Evolutionary conservation across 2,888 invertebrate genomes (phyloP).

Genomic region (Perizoma flavofasciatum): DNA sequence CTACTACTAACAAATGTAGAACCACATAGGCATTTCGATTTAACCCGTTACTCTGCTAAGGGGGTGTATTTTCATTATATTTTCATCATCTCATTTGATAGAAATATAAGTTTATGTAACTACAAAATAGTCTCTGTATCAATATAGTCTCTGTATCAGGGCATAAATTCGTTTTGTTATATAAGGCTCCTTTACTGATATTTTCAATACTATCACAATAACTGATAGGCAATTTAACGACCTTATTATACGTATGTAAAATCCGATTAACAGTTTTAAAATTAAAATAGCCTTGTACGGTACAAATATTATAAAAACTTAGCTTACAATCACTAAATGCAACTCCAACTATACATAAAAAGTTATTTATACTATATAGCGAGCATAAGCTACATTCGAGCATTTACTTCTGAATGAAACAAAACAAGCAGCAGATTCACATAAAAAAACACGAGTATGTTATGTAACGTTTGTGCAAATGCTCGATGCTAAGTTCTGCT

Average conservation of each 20-base stretch:
- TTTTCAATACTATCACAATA: slow-evolving; percentile 40
- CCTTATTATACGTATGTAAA: slow-evolving; percentile 24
- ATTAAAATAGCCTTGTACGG: slow-evolving; percentile 27
- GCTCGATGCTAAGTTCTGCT: no score
- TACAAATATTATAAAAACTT: slow-evolving; percentile 30
- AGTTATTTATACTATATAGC: neutral
- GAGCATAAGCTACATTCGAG: no score
- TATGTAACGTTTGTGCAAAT: no score
- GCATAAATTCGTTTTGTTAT: slow-evolving; percentile 32
- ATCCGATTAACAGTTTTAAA: slow-evolving; percentile 4
- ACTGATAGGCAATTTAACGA: slow-evolving; percentile 1
- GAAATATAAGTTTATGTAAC: neutral
- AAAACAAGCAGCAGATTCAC: no score
- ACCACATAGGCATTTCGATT: slow-evolving; percentile 2
- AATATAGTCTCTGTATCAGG: slow-evolving; percentile 20
- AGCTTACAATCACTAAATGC: slow-evolving; percentile 37
- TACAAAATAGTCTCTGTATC: slow-evolving; percentile 8
- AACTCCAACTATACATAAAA: slow-evolving; percentile 12
- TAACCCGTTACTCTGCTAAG: neutral
- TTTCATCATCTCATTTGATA: neutral
- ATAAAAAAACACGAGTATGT: no score
- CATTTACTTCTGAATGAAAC: no score
- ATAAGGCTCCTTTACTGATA: slow-evolving; percentile 42
- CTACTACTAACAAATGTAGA: slow-evolving; percentile 8
- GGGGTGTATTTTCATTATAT: neutral